Conservation (phyloP, 2,113 vertebrate species). For the Paramormyrops kingsleyae region DNA sequence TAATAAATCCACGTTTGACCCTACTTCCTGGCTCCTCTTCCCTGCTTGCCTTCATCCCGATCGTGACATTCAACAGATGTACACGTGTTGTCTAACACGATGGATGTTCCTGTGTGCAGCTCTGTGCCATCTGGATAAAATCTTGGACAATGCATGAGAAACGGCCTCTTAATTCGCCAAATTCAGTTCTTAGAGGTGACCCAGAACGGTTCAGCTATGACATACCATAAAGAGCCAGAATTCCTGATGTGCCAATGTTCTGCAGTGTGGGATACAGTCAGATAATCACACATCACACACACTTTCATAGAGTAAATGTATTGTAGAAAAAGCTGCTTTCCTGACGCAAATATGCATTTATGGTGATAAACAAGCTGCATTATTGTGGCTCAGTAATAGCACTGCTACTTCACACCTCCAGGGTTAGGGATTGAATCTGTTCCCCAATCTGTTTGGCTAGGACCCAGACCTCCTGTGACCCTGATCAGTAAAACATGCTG, state of each 20-base stretch:
- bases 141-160: neutral
- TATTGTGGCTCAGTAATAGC: neutral
- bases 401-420: neutral
- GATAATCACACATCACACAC: neutral
- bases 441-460: neutral
- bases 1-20: no score
- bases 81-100: neutral
- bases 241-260: neutral
- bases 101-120: neutral
- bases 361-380: neutral
- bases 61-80: neutral
- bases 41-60: no score
- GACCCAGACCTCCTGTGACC: neutral
- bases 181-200: neutral
- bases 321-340: neutral
- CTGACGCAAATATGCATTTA: neutral
- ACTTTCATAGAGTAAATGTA: neutral
- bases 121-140: neutral
- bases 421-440: neutral
- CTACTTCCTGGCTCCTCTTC: no score
- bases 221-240: neutral
- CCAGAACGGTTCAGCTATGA: neutral
- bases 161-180: neutral
- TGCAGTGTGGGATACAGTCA: neutral
- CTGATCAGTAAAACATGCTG: neutral